phyloP scores from a whole-genome alignment of 2,888 invertebrate genomes.

The Tachina grossa region DNA sequence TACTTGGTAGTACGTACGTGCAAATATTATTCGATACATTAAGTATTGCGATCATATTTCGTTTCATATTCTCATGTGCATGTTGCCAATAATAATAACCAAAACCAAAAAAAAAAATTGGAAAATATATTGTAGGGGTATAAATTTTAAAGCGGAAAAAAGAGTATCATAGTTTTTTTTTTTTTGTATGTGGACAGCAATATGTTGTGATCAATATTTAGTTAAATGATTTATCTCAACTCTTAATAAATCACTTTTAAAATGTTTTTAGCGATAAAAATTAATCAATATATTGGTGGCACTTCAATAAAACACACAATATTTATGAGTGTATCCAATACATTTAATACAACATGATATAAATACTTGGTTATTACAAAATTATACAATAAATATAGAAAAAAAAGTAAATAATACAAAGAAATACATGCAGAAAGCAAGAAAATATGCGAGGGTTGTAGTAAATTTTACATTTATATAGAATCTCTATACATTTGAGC shows the following conservation, averaged over 20 bases:
- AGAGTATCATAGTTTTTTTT: slow-evolving; percentile 39
- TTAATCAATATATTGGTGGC: slow-evolving; percentile 78
- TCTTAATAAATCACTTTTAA: slow-evolving; percentile 80
- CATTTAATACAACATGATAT: slow-evolving; percentile 67
- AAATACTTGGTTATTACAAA: slow-evolving; percentile 46
- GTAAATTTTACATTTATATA: no score
- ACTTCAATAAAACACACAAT: slow-evolving; percentile 75
- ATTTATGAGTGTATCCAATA: slow-evolving; percentile 70
- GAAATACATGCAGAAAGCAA: not conserved
- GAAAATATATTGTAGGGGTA: not conserved
- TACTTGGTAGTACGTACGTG: slow-evolving; percentile 60
- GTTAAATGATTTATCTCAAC: slow-evolving; percentile 80
- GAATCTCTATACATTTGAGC: no score
- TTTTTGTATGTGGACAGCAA: slow-evolving; percentile 67
- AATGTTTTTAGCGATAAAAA: slow-evolving; percentile 78
- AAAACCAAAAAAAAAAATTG: not conserved
- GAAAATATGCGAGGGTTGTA: slow-evolving; percentile 7
- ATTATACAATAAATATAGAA: slow-evolving; percentile 32
- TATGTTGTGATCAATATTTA: slow-evolving; percentile 72
- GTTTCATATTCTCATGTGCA: slow-evolving; percentile 52
- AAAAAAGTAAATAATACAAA: slow-evolving; percentile 24
- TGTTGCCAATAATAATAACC: slow-evolving; percentile 23
- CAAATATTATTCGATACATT: slow-evolving; percentile 57
- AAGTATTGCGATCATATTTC: slow-evolving; percentile 57
- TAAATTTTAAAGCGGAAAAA: slow-evolving; percentile 6